Evolutionary conservation across 2,888 invertebrate genomes (phyloP).

Genomic region (Gisinianus flammeolus): DNA sequence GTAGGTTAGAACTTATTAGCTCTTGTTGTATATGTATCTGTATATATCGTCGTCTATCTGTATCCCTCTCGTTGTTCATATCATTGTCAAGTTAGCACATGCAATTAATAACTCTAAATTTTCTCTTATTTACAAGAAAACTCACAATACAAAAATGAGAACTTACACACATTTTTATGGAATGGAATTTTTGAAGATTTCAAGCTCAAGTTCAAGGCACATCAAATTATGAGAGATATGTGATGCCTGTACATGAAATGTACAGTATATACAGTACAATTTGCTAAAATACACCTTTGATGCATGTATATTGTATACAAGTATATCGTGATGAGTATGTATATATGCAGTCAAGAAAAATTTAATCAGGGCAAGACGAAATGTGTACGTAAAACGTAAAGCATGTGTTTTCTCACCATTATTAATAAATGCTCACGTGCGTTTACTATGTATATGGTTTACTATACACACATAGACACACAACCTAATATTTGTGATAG

Average conservation of each 20-base stretch:
- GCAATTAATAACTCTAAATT: too few species aligned
- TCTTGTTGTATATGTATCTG: too few species aligned
- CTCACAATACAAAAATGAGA: too few species aligned
- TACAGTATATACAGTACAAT: background rate
- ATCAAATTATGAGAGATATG: background rate
- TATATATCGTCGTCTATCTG: background rate
- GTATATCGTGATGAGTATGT: too few species aligned
- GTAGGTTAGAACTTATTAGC: background rate
- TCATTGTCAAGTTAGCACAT: too few species aligned
- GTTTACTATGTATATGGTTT: background rate
- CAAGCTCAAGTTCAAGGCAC: background rate
- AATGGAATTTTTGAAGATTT: background rate
- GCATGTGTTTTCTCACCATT: conserved; percentile 19
- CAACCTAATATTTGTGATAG: background rate
- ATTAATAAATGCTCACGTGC: background rate
- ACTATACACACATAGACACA: too few species aligned
- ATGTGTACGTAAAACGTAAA: background rate
- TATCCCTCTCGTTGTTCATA: too few species aligned
- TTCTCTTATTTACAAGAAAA: too few species aligned
- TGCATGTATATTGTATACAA: background rate
- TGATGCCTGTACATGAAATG: background rate
- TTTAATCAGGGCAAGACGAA: conserved; percentile 1
- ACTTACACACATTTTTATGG: background rate
- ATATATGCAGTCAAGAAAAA: too few species aligned
- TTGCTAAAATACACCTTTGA: background rate